Base-by-base conservation (phyloP, 2,113 vertebrate species). In the Baryphthengus martii region DNA sequence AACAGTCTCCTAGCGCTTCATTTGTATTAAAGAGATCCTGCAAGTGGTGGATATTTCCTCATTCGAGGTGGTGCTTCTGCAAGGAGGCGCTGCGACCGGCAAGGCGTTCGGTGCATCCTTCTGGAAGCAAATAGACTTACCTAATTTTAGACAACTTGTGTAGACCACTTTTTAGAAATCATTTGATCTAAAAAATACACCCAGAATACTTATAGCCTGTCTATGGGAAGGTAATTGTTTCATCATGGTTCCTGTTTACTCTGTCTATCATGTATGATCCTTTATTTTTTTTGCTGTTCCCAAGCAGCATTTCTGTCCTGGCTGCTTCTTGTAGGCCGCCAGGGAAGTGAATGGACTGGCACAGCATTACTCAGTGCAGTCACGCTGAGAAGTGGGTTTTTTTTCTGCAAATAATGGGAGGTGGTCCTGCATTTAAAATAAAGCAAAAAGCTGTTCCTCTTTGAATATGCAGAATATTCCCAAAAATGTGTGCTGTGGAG, bases 251-350 rank as follows among this genome's bases (percentile, higher is more conserved):
- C 50, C 70, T 61, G 25, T 67, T 88, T 56, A 62, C 37, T 55
- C 44, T 89, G 2, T 47, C 42, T 79, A 42, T 89, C 49, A 25
- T 26, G 4, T 82, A 63, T 31, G 40, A 90, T 37, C 45, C 33
- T 77, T 66, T 74, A 49, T 16, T 58, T 50, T 37, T 50, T 63
- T 75, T 39, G 29, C 79, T 76, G 40, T 65, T 95, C 28, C 83
- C 56, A 55, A 71, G 86, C 78, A 85, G 56, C 7, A 3, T 17
- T 52, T 0, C 0, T 44, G 26, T 56, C 47, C 72, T 77, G 55
- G 31, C 37, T 4, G 4, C 47, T 82, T 84, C 56, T 40, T 1
- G 1, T 50, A 61, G 49, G 33, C 1, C 0, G 4, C 26, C 67
- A 56, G 28, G 75, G 65, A 49, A 45, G 70, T 25, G 56, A 91